Conservation (phyloP, 2,888 invertebrate species). For the Drosophila koepferae region DNA sequence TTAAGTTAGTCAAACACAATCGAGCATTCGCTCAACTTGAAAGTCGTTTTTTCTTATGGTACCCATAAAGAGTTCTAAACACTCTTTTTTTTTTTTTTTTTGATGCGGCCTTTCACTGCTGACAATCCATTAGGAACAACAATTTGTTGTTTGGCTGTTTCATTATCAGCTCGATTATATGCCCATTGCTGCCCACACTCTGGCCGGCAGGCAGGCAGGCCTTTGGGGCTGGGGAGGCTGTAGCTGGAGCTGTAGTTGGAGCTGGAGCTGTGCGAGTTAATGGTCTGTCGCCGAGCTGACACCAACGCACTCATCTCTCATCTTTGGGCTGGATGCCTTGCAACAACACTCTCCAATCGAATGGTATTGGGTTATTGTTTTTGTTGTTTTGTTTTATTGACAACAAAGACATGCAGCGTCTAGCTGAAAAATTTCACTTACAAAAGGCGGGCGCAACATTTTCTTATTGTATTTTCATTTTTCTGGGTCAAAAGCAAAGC, state of each 20-base stretch:
- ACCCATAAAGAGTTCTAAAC: conserved; percentile 33
- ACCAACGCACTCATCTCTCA: conserved; percentile 46
- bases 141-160: conserved; percentile 41
- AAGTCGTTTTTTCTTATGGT: conserved; percentile 17
- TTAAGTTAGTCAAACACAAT: not conserved
- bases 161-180: conserved; percentile 71
- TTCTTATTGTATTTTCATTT: conserved; percentile 76
- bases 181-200: conserved; percentile 48
- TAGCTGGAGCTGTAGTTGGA: not conserved
- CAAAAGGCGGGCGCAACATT: conserved; percentile 73
- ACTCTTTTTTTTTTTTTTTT: not conserved
- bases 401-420: conserved; percentile 40
- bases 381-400: conserved; percentile 17
- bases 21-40: conserved; percentile 1
- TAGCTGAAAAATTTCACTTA: conserved; percentile 74
- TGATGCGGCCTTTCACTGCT: conserved; percentile 44
- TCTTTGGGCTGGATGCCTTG: conserved; percentile 23
- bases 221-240: conserved; percentile 7
- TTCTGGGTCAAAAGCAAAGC: conserved; percentile 74
- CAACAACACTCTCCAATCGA: conserved; percentile 52
- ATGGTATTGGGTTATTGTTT: conserved; percentile 16
- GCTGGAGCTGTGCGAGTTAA: conserved; percentile 38
- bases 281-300: conserved; percentile 58
- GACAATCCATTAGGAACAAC: conserved; percentile 11
- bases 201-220: conserved; percentile 5